A percentile compares a stretch with the other conserved stretches of the same genome.
These are phyloP conservation scores for Euphysa ruthae DNA, from an alignment of 30 jellyfish, hydroid and myxozoan genomes.

Conservation along the genomic window DNA sequence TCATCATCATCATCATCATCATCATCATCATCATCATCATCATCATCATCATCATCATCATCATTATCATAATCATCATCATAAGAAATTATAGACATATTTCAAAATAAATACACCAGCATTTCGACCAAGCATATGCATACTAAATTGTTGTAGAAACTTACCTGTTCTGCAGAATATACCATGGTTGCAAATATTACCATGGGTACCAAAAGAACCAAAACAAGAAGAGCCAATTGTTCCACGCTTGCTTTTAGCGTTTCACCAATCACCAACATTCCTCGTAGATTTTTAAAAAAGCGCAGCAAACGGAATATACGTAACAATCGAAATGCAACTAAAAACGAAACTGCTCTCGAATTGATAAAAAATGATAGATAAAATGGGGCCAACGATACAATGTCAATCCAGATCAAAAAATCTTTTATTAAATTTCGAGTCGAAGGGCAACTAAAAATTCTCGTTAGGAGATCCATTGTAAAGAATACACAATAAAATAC, in stretches of 20 bases:
- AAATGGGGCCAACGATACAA: slow-evolving; percentile 61
- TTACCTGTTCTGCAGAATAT: slow-evolving; percentile 86
- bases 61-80: too few species aligned
- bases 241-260: slow-evolving; percentile 86
- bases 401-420: slow-evolving; percentile 78
- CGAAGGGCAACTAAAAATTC: slow-evolving; percentile 68
- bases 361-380: slow-evolving; percentile 54
- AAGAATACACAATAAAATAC: slow-evolving; percentile 79
- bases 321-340: slow-evolving; percentile 61
- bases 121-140: too few species aligned
- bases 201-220: slow-evolving; percentile 74
- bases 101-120: too few species aligned
- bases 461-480: slow-evolving; percentile 57
- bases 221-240: slow-evolving; percentile 63
- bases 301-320: slow-evolving; percentile 85
- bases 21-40: too few species aligned
- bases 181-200: slow-evolving; percentile 77
- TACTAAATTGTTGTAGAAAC: too few species aligned
- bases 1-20: too few species aligned
- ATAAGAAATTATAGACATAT: too few species aligned
- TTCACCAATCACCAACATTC: slow-evolving; percentile 88
- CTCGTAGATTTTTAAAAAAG: slow-evolving; percentile 77
- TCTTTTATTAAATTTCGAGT: slow-evolving; percentile 37
- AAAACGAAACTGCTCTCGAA: slow-evolving; percentile 52
- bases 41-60: too few species aligned